Base-by-base conservation (phyloP, 2,888 invertebrate species). In the Caenorhabditis sulstoni region DNA sequence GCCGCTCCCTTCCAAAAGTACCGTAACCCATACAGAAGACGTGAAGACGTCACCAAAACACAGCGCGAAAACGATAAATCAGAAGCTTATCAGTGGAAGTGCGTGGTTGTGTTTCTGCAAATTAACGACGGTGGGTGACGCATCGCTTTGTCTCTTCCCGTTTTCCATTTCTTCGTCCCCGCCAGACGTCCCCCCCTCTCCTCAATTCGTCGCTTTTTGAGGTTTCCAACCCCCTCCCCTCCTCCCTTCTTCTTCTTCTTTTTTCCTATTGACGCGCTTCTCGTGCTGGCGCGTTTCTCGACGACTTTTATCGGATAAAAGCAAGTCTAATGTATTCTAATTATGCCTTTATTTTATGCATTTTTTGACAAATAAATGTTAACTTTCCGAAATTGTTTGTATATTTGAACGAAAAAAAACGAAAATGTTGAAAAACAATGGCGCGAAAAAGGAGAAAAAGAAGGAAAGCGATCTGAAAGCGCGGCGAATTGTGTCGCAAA, bases 121-220 rank as follows among this genome's bases (percentile, higher is more conserved):
- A 70, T 61, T 70, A 70, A 70, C 39, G 59, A 59, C n/a, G 59
- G 47, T 59, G 70, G n/a, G 29, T 29, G 29, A 70, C 59, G 70
- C 61, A 70, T 71, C 50, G 20, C 35, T 45, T 39, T 62, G 23
- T 71, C 39, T 16, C 39, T n/a, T 50, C 47, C 41, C 49, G 45
- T 55, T 45, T 47, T 11, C 14, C 37, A n/a, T 23, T 68, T 45
- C 45, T 41, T 39, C 9, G 5, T 9, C 9, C 11, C 18, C n/a
- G 52, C 57, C 47, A 52, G 41, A 20, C 49, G 47, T 57, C 66
- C 57, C 45, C 12, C 47, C 57, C 14, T 41, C 39, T 41, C 18
- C 50, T 16, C 52, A 11, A 11, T n/a, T 29, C 29, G 4, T 29
- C 29, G 4, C 29, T 29, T 29, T 29, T 29, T 29, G 29, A 7